Base-by-base conservation (phyloP, 2,113 vertebrate species). In the Lates calcarifer region DNA sequence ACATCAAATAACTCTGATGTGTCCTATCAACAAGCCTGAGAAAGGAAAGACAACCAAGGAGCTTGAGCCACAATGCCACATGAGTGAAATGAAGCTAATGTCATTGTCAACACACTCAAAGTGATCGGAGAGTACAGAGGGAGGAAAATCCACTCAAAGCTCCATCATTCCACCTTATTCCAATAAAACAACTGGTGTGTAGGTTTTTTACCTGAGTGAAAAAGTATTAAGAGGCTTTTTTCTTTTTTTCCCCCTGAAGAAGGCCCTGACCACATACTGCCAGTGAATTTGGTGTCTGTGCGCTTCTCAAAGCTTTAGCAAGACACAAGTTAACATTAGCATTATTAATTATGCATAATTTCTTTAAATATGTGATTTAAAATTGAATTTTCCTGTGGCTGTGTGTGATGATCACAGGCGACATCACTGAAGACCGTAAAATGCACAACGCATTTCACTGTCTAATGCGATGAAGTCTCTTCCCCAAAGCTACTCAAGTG, bases 401-500 rank as follows among this genome's bases (percentile, higher is more conserved):
- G 53, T 56, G 49, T 85, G 62, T 72, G 63, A 89, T 29, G 68
- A 90, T 79, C 84, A 86, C 74, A 80, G 82, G 79, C 73, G 78
- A 75, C 86, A 81, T 84, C 81, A 89, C 6, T 84, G 81, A 82
- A 74, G 82, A 78, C 62, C 28, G 26, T 89, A 74, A 90, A 92
- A 93, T 63, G 81, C 77, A 89, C 70, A 83, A 67, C 45, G 53
- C 87, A 80, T 90, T 83, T 86, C 43, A 63, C 73, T 24, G 79
- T 88, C 86, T 89, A 84, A 90, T 81, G 69, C 60, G 70, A 87
- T 83, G 56, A 85, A 85, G 79, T 41, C 81, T 89, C 41, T 79
- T 75, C 77, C 90, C 87, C 69, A 89, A 83, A 91, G 88, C 83
- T 63, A 82, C 80, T 89, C 75, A 22, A 73, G 74, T 86, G 91